Base-by-base conservation (phyloP, 2,888 invertebrate species). In the Pterostichus madidus region DNA sequence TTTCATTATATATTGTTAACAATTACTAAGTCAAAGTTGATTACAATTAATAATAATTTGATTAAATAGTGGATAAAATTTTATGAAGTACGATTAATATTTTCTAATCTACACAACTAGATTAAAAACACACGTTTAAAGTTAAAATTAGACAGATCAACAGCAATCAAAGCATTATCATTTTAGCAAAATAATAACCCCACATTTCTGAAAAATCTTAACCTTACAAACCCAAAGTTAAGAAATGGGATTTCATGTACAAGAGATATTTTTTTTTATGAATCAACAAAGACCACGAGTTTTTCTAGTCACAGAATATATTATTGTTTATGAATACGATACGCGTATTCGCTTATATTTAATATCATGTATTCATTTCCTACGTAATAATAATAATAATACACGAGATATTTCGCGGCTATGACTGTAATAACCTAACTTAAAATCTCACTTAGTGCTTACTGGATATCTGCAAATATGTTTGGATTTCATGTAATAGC, bases 221-320 rank as follows among this genome's bases (percentile, higher is more conserved):
- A 59, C n/a, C 32, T 11, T 13, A 24, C 35, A 31, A 56, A 17
- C 2, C 13, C 1, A 56, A 56, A 56, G 8, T 56, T 8, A 17
- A 17, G 17, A 10, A 44, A 71, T 71, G 68, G 10, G 32, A 44
- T 71, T 17, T 71, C 17, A 71, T 11, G 44, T 17, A 24, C 39
- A 56, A 56, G 39, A 44, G 68, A 44, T 71, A 71, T 15, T 64
- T 79, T 64, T 79, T 35, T 39, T 17, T 17, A 79, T 64, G 32
- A 64, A 79, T 61, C 35, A 80, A 71, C 80, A 68, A 80, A 52
- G 46, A 71, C 71, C 71, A 71, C 71, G 71, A 71, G 15, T 49
- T 68, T 46, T 68, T 68, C 80, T 73, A 80, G 73, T 73, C 80
- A 73, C 80, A 80, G 53, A 80, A 80, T 73, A 80, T 80, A 80